These are phyloP conservation scores for Epicampocera succincta DNA, from an alignment of 2,888 invertebrate species.

Conservation along the genomic window DNA sequence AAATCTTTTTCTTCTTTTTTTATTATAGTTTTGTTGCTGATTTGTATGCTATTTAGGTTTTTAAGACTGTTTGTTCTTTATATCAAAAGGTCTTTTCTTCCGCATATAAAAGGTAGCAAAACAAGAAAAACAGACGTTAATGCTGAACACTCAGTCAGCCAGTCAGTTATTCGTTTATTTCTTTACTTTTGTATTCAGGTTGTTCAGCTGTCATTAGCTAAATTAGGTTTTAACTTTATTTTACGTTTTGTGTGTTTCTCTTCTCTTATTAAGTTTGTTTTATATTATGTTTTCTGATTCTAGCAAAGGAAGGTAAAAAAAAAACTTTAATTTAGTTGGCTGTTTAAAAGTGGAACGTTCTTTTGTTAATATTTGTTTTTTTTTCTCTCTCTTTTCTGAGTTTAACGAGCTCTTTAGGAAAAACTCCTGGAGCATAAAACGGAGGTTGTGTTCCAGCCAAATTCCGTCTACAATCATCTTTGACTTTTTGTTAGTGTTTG, in stretches of 20 bases:
- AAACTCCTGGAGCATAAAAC: not conserved
- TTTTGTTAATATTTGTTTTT: constrained; percentile 5
- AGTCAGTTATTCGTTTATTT: constrained; percentile 28
- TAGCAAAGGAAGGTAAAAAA: constrained; percentile 42
- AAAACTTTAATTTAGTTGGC: constrained; percentile 39
- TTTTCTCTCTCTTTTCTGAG: not conserved
- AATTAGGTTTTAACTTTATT: constrained; percentile 67
- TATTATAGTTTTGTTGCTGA: constrained; percentile 10
- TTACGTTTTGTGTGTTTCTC: constrained; percentile 22
- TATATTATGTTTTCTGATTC: constrained; percentile 2
- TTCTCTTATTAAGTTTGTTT: constrained; percentile 7
- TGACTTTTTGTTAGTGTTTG: constrained; percentile 42
- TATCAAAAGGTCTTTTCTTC: constrained; percentile 35
- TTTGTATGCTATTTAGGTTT: constrained; percentile 55
- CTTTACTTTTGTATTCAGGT: constrained; percentile 44
- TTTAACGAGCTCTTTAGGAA: not conserved
- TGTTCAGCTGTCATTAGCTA: constrained; percentile 68
- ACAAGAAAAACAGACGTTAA: constrained; percentile 31
- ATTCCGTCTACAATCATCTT: constrained; percentile 5
- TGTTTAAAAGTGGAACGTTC: not conserved
- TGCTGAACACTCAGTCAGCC: constrained; percentile 30
- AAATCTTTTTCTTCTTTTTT: constrained; percentile 42
- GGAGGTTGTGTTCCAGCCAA: not conserved
- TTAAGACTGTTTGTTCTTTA: constrained; percentile 45
- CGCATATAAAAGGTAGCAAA: not conserved